phyloP scores from a whole-genome alignment of 2,888 invertebrate genomes.

The Balanococcus diminutus region DNA sequence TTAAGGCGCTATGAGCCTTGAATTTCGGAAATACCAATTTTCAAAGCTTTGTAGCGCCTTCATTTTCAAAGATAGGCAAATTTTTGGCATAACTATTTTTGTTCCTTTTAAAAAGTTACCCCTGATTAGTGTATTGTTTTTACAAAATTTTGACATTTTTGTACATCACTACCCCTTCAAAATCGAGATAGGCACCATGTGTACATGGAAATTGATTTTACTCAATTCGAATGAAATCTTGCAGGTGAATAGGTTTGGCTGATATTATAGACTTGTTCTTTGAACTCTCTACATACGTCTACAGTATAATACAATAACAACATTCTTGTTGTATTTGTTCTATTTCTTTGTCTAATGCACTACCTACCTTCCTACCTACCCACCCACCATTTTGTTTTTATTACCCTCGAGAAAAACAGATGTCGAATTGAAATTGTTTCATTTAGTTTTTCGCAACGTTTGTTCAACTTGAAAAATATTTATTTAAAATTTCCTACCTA shows the following conservation, averaged over 20 bases:
- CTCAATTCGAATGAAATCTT: background rate
- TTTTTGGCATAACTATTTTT: too few relatives aligned
- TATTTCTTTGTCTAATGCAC: background rate
- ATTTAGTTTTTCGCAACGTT: background rate
- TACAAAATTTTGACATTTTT: too few relatives aligned
- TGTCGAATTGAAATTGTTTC: background rate
- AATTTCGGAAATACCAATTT: too few relatives aligned
- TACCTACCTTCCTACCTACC: too few relatives aligned
- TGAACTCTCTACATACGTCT: background rate
- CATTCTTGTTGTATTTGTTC: background rate
- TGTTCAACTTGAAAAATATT: background rate
- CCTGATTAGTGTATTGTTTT: too few relatives aligned
- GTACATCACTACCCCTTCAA: too few relatives aligned
- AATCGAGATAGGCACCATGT: too few relatives aligned
- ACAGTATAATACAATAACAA: background rate
- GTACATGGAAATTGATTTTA: too few relatives aligned
- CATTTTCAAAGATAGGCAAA: too few relatives aligned
- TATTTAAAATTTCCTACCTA: background rate
- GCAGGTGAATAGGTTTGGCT: background rate
- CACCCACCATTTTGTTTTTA: background rate
- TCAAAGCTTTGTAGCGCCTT: too few relatives aligned
- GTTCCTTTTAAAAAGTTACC: too few relatives aligned
- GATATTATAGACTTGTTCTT: background rate
- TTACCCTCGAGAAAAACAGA: background rate
- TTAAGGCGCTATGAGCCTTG: too few relatives aligned